Evolutionary conservation across 64 coral and sea anemone species (phyloP), one percentile per base, ranked within the genome.

Genomic region (Stichodactyla mertensii): DNA sequence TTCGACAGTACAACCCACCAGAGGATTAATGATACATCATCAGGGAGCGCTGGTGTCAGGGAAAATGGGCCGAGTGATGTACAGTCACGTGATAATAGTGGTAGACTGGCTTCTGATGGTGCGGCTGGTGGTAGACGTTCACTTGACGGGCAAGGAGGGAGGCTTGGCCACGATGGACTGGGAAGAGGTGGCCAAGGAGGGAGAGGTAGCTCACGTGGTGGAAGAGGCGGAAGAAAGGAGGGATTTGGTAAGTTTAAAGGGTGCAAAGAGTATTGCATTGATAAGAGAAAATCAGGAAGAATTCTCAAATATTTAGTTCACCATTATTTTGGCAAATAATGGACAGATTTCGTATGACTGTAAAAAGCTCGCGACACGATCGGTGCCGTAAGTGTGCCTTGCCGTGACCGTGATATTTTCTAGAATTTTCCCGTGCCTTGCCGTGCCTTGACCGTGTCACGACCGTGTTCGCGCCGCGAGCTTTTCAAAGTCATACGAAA

Each of bases 141-240:
- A n/a, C 31, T 61, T 59, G 19, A 79, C 52, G 57, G 55, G 12
- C 51, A 77, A 66, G 13, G 20, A 28, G 9, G 14, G 6, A 80
- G 31, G 12, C 15, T 23, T 8, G 16, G n/a, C 7, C 57, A 28
- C 14, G 19, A 79, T 60, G 57, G 55, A 16, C 1, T 16, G 20
- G 74, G 28, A 82, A 52, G 71, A 86, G 89, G 78, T 70, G 78
- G 56, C 53, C 89, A 80, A 57, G 86, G 91, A 62, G 91, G 86
- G 36, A 54, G 86, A 27, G 86, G 91, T 24, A 84, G 91, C 16
- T n/a, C 83, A 80, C 86, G 91, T 15, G 86, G 91, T 62, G 91
- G 86, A 88, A 54, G 86, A 85, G 83, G 86, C 70, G 80, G 80
- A 31, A 83, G 91, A 77, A 27, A 79, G 22, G 91, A 92, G 12